Evolutionary conservation across 2,797 vertebrate species (phyloP), one percentile per base, ranked within the genome.

Genomic region (Phylloscopus collybita): DNA sequence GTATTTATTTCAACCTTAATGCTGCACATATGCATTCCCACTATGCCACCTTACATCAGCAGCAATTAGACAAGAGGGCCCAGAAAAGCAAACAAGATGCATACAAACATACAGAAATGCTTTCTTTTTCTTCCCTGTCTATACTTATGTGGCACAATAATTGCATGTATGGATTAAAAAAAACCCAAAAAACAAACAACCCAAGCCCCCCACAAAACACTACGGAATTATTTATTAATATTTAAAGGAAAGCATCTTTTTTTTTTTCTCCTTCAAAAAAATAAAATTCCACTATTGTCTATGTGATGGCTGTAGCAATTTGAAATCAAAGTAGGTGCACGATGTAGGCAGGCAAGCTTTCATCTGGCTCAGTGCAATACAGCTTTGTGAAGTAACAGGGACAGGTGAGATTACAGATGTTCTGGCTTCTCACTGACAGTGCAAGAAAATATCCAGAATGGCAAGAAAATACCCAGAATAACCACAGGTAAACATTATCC

Each of bases 391-490:
- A 89, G 36, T 70, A 90, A 81, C 47, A 84, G 30, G 86, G 73
- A 92, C 82, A 95, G 91, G 92, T 97, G 90, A 92, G 87, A 45
- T 73, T 69, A 85, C 59, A 40, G 54, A 67, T 42, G 27, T 81
- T 90, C 73, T 38, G 40, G 21, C 16, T 80, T 87, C 95, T 61
- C 66, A 65, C 59, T 79, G 66, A 54, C 27, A 53, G 27, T 88
- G 45, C 36, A 67, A 86, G 38, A 93, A 72, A 90, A 76, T 65
- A 25, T 30, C n/a, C 9, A 88, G n/a, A 88, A 59, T 22, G 92
- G 38, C 34, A 65, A 90, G 40, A 93, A 69, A 91, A 80, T 62
- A 22, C 29, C 44, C 7, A 90, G 47, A 86, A 64, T 20, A 76
- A 23, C 26, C 59, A 67, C 69, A 89, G 74, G 64, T 71, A 71